phyloP scores from a whole-genome alignment of 2,888 invertebrate species.

The Thalpophila matura region DNA sequence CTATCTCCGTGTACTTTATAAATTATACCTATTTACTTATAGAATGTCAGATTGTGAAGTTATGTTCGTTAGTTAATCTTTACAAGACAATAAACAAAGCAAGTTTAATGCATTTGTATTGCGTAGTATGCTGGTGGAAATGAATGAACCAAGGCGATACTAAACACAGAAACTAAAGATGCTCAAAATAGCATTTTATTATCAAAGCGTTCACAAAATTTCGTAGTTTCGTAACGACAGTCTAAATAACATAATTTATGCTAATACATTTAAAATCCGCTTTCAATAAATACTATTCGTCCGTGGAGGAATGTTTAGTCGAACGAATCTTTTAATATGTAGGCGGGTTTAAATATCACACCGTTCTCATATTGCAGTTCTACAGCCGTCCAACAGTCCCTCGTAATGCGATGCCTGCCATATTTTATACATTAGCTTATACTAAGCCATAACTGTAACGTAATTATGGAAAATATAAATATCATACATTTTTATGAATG shows the following conservation, averaged over 20 bases:
- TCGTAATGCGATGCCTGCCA: slow-evolving; percentile 43
- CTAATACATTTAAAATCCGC: slow-evolving; percentile 59
- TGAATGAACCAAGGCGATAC: slow-evolving; percentile 28
- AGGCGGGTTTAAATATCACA: slow-evolving; percentile 71
- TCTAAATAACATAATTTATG: slow-evolving; percentile 61
- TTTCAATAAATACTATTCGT: slow-evolving; percentile 57
- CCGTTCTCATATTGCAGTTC: slow-evolving; percentile 66
- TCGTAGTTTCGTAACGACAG: slow-evolving; percentile 55
- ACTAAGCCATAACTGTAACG: slow-evolving; percentile 16
- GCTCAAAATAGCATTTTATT: slow-evolving; percentile 53
- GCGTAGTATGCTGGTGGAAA: slow-evolving; percentile 4
- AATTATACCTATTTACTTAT: not conserved
- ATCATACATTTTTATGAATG: slow-evolving; percentile 22
- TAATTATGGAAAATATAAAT: slow-evolving; percentile 35
- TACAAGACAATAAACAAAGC: slow-evolving; percentile 9
- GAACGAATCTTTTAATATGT: slow-evolving; percentile 50
- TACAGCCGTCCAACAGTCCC: slow-evolving; percentile 49
- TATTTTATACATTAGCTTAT: slow-evolving; percentile 39
- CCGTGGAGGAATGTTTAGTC: slow-evolving; percentile 56
- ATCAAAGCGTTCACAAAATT: slow-evolving; percentile 51
- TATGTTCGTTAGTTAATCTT: slow-evolving; percentile 5
- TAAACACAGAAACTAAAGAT: slow-evolving; percentile 36
- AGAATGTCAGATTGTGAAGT: not conserved
- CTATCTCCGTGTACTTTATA: not conserved
- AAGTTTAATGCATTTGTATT: not conserved